Evolutionary conservation across 2,797 vertebrate species (phyloP), one percentile per base, ranked within the genome.

Genomic region (Poliocrania exsul): DNA sequence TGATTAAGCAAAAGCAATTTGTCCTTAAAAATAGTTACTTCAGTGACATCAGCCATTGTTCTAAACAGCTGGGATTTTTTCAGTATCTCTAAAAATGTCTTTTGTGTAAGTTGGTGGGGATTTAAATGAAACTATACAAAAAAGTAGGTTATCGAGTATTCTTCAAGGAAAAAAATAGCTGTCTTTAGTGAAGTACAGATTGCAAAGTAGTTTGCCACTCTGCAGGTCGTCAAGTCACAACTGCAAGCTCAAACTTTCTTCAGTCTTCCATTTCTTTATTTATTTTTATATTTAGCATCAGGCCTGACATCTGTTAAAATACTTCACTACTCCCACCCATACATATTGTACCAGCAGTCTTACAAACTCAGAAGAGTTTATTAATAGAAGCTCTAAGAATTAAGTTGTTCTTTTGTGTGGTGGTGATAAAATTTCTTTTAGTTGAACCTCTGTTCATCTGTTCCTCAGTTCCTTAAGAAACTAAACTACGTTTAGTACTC

Each of bases 1-100:
- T 88, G 93, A 92, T 96, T 92, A 73, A 95, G 91, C 86, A 95
- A 95, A 96, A 96, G 70, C 96, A 97, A 97, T 97, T 97, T 96
- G 91, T 71, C 73, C 94, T 90, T 93, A 90, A 96, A 97, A 97
- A 94, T 26, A 79, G 17, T 83, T 96, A 73, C 91, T 89, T 51
- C 31, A 31, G 64, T 38, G 81, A 94, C 79, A 83, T 86, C 50
- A 65, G 61, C 57, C 66, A 75, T 81, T 96, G 72, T 91, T 89
- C 56, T 40, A 69, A 93, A 60, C 85, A 95, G 81, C 56, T 85
- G 82, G 92, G 78, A 86, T 94, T 83, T 95, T 40, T 38, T 26
- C 71, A 88, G 11, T 94, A 85, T 65, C 94, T 87, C 42, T 75
- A 73, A 77, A 84, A 92, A 54, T 91, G 95, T 37, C 92, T 85